Conservation (phyloP, 2,797 vertebrate species). For the Phaenicophaeus curvirostris region DNA sequence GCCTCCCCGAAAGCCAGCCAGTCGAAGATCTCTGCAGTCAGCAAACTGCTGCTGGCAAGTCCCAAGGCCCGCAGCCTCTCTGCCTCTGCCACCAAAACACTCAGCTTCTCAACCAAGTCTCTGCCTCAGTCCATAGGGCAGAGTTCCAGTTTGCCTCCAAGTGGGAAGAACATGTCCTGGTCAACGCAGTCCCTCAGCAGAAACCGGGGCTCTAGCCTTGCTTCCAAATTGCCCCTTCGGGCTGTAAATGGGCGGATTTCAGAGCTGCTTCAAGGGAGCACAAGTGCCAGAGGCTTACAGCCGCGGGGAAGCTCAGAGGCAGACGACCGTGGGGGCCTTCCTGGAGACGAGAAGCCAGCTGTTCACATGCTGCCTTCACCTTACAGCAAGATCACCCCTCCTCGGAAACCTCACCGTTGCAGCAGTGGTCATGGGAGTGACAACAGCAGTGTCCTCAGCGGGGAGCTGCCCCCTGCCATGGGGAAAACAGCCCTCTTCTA, state of each 20-base stretch:
- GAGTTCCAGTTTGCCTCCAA: constrained; percentile 86
- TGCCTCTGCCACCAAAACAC: constrained; percentile 86
- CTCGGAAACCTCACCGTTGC: constrained; percentile 85
- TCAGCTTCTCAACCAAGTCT: constrained; percentile 87
- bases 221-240: constrained; percentile 86
- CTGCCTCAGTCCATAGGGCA: constrained; percentile 86
- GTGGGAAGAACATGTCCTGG: constrained; percentile 86
- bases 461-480: constrained; percentile 95
- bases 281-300: constrained; percentile 74
- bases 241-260: constrained; percentile 90
- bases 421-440: constrained; percentile 92
- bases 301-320: constrained; percentile 73
- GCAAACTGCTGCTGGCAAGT: constrained; percentile 89
- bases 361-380: constrained; percentile 89
- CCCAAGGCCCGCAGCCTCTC: constrained; percentile 89
- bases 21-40: constrained; percentile 88
- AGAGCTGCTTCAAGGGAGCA: constrained; percentile 84
- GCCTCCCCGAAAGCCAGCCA: constrained; percentile 81
- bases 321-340: constrained; percentile 72
- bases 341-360: constrained; percentile 80
- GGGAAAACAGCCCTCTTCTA: constrained; percentile 94
- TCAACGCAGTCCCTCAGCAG: constrained; percentile 91
- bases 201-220: constrained; percentile 83
- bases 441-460: constrained; percentile 92
- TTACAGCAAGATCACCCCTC: constrained; percentile 93